phyloP scores from a whole-genome alignment of 2,113 vertebrate species.

The Amphiprion percula region DNA sequence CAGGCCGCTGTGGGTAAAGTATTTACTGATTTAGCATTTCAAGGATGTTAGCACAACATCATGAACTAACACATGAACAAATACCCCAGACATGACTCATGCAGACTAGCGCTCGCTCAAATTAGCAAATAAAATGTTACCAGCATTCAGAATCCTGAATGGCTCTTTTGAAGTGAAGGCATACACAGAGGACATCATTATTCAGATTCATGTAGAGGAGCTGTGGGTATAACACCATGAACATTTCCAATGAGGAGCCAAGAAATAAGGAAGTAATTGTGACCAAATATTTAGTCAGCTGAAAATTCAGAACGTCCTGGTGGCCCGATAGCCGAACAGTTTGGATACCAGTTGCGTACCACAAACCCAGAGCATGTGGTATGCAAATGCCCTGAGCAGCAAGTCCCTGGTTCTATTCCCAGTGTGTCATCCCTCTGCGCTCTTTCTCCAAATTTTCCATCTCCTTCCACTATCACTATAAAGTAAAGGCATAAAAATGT shows the following conservation, averaged over 20 bases:
- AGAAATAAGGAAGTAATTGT: too few species aligned
- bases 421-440: too few species aligned
- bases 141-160: neutral
- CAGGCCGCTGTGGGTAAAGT: constrained; percentile 24
- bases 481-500: too few species aligned
- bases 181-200: neutral
- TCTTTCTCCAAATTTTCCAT: too few species aligned
- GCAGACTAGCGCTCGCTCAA: neutral
- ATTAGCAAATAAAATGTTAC: constrained; percentile 4
- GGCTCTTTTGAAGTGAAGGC: neutral
- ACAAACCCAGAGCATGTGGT: too few species aligned
- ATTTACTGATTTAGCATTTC: constrained; percentile 24
- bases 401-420: too few species aligned
- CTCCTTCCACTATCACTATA: too few species aligned
- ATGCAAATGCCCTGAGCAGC: too few species aligned
- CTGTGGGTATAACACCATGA: neutral
- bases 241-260: neutral
- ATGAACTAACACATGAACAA: constrained; percentile 6
- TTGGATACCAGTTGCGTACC: too few species aligned
- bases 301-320: too few species aligned
- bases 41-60: constrained; percentile 6
- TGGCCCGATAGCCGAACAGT: too few species aligned
- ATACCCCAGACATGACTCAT: constrained; percentile 1
- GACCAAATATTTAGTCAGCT: neutral
- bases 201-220: neutral